These are phyloP conservation scores for Drosophila bocki DNA, from an alignment of 1,140 invertebrate species.

Conservation along the genomic window DNA sequence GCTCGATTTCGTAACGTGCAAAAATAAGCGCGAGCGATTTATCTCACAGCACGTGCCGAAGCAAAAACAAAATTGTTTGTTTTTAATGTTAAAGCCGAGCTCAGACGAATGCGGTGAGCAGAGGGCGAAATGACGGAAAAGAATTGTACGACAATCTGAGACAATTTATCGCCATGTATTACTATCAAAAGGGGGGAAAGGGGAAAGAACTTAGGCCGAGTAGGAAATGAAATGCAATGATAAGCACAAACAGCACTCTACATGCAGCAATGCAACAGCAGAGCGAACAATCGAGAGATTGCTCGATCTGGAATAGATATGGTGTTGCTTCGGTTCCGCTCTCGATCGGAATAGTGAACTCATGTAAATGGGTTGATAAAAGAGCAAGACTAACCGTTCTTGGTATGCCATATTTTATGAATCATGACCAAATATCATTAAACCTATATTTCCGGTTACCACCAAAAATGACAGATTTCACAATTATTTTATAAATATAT, in stretches of 20 bases:
- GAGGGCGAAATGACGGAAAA: conserved; percentile 35
- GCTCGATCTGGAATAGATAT: conserved; percentile 27
- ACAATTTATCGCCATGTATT: conserved; percentile 54
- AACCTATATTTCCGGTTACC: background rate
- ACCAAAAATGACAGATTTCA: background rate
- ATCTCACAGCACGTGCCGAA: conserved; percentile 72
- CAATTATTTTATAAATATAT: background rate
- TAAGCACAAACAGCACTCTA: conserved; percentile 69
- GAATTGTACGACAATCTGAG: conserved; percentile 44
- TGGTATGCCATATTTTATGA: conserved; percentile 3
- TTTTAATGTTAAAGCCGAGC: conserved; percentile 70
- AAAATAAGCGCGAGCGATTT: conserved; percentile 52
- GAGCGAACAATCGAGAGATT: conserved; percentile 25
- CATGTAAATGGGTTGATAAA: background rate
- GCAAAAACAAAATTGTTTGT: conserved; percentile 69
- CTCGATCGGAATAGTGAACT: conserved; percentile 11
- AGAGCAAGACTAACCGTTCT: background rate
- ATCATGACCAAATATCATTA: background rate
- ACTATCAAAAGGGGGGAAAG: conserved; percentile 14
- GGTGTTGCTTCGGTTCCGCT: conserved; percentile 25
- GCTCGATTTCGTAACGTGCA: conserved; percentile 68
- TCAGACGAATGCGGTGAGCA: conserved; percentile 20
- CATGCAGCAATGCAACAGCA: conserved; percentile 66
- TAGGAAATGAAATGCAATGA: conserved; percentile 77
- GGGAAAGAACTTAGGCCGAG: conserved; percentile 30